Base-by-base conservation (phyloP, 2,888 invertebrate genomes). In the Agelastica alni region DNA sequence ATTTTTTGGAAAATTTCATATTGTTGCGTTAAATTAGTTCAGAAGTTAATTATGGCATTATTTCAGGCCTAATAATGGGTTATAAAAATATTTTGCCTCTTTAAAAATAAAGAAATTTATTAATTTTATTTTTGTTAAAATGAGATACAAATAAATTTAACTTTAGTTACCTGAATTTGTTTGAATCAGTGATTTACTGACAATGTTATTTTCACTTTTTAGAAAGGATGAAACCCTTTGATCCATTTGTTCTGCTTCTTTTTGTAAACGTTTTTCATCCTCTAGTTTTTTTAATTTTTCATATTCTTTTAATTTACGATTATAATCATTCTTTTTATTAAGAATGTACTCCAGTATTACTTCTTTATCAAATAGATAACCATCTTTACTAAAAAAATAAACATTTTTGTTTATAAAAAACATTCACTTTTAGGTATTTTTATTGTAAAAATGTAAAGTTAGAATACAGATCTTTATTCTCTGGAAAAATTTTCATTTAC, bases 351-450 rank as follows among this genome's bases (percentile, higher is more conserved):
- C 91, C 2, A 99, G 78, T 66, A 99, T 93, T 1, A 96, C 91
- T 81, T 98, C 96, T 72, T 97, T 96, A 72, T 99, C 99, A 75
- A 92, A 99, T 7, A 99, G 80, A 74, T 87, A 93, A 0, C 99
- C 99, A 71, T 97, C 93, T 74, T 86, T 85, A 7, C 77, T 77
- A 58, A 34, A 70, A 70, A 20, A 4, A 32, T 14, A 28, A 26
- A 26, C 6, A 7, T 47, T 28, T 26, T 12, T 10, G 5, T 43
- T 43, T 5, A 39, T 18, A 17, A 6, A 17, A 37, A 37, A 37
- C 13, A 17, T 37, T 37, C 17, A 9, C 6, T 22, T n/a, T n/a
- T 2, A 4, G 18, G 20, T 26, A 42, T 12, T 22, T 6, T 20
- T 18, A 10, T 26, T 2, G n/a, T n/a, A n/a, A n/a, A n/a, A n/a